Evolutionary conservation across 2,888 invertebrate genomes (phyloP).

Genomic region (Drosophila eohydei): DNA sequence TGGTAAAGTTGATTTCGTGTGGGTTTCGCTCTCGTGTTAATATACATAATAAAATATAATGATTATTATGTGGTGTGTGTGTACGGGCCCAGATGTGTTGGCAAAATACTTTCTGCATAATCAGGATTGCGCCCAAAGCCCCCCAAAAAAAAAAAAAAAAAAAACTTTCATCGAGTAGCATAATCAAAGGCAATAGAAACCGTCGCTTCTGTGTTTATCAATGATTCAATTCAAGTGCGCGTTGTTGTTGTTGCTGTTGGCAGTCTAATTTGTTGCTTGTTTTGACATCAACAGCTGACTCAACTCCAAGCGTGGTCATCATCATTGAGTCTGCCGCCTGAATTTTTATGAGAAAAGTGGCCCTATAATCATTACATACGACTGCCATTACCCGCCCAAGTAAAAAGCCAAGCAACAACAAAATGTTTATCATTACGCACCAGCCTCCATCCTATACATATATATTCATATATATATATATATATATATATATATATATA

Average conservation of each 20-base stretch:
- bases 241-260: constrained; percentile 14
- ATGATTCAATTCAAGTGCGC: constrained; percentile 70
- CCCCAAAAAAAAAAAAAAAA: neutral
- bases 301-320: constrained; percentile 33
- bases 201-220: constrained; percentile 53
- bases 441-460: constrained; percentile 35
- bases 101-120: constrained; percentile 47
- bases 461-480: neutral
- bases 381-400: constrained; percentile 65
- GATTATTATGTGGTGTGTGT: constrained; percentile 63
- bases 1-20: constrained; percentile 35
- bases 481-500: neutral
- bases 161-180: constrained; percentile 23
- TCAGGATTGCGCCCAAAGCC: constrained; percentile 26
- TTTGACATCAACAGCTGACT: constrained; percentile 64
- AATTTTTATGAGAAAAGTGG: constrained; percentile 77
- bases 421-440: constrained; percentile 63
- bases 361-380: constrained; percentile 76
- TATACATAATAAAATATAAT: constrained; percentile 71
- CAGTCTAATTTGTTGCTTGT: constrained; percentile 72
- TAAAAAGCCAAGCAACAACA: constrained; percentile 34
- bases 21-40: constrained; percentile 40
- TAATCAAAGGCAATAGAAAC: constrained; percentile 51
- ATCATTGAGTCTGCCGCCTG: constrained; percentile 61
- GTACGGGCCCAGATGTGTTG: constrained; percentile 34